Conservation (phyloP, 2,113 vertebrate genomes). For the Xenopus laevis region DNA sequence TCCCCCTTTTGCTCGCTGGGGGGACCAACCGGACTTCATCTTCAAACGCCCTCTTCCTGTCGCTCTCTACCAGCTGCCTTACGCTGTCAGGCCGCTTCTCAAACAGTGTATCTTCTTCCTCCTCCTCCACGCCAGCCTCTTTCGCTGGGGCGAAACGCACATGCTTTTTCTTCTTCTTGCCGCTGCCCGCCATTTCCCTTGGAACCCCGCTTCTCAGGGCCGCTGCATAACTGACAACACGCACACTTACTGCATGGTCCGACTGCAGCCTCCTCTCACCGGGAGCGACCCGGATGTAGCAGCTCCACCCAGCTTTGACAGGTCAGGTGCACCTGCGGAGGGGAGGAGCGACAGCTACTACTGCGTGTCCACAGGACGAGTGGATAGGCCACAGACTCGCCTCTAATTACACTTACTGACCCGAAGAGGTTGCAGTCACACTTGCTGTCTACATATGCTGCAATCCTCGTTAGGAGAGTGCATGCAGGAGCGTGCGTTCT, state of each 20-base stretch:
- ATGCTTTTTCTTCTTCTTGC: slow-evolving; percentile 65
- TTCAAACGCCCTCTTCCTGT: not conserved
- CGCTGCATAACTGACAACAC: not conserved
- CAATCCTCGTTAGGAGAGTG: too few relatives aligned
- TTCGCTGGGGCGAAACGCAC: slow-evolving; percentile 71
- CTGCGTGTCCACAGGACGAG: too few relatives aligned
- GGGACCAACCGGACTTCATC: slow-evolving; percentile 24
- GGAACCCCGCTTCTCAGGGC: not conserved
- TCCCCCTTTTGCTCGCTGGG: slow-evolving; percentile 38
- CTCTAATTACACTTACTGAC: too few relatives aligned
- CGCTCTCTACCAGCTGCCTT: not conserved
- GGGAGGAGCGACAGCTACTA: too few relatives aligned
- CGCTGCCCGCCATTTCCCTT: slow-evolving; percentile 42
- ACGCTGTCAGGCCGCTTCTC: slow-evolving; percentile 8
- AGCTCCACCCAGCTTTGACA: not conserved
- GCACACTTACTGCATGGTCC: not conserved
- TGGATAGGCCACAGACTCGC: too few relatives aligned
- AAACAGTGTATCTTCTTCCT: slow-evolving; percentile 48
- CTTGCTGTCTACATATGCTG: too few relatives aligned
- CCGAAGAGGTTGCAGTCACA: too few relatives aligned
- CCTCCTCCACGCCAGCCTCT: slow-evolving; percentile 35
- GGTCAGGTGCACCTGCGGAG: slow-evolving; percentile 18
- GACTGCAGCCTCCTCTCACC: not conserved
- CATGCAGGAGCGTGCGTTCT: too few relatives aligned
- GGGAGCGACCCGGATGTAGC: slow-evolving; percentile 35